Evolutionary conservation across 2,797 vertebrate genomes (phyloP), one percentile per base, ranked within the genome.

Genomic region (Lacerta viridis): DNA sequence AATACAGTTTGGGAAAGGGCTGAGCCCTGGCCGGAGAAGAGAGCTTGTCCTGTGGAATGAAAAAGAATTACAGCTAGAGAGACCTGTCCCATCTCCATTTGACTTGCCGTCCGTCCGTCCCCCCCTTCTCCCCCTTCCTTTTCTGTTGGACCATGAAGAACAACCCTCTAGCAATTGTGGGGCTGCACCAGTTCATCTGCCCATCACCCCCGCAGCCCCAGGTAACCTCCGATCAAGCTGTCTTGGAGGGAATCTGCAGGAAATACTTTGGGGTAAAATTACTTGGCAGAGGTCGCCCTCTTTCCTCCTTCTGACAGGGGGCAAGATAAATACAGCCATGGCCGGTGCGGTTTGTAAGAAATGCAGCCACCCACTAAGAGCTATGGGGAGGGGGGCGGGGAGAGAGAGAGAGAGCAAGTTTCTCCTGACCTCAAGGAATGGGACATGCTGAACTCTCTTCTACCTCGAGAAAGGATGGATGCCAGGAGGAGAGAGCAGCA

Each of bases 171-270:
- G 85, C 86, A 91, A 89, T 1, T 33, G 1, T 33, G 61, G 84
- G 27, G 1, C 66, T 15, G 55, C 36, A 55, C 50, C 50, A 15
- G 50, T 92, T 93, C 92, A 92, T 90, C 93, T 92, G 84, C 88
- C 79, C 71, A 92, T 85, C 93, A 91, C 93, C 93, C 86, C 1
- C 0, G 0, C 87, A 93, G 93, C 93, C 29, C 7, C 83, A 91
- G 90, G 93, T 94, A 94, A 94, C 94, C 90, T 94, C 95, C 91
- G 87, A 84, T 91, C 90, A 77, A 92, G 87, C 92, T 93, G 94
- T 95, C 95, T 94, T 95, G 92, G 94, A 91, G 92, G 92, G 93
- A 94, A 96, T 95, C 92, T 95, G 93, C 93, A 95, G 91, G 92
- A 96, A 95, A 96, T 93, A 90, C 92, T 93, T 93, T 85, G 82